These are phyloP conservation scores for Ashinkailepas kermadecensis DNA, from an alignment of 2,888 invertebrate genomes.

Conservation along the genomic window DNA sequence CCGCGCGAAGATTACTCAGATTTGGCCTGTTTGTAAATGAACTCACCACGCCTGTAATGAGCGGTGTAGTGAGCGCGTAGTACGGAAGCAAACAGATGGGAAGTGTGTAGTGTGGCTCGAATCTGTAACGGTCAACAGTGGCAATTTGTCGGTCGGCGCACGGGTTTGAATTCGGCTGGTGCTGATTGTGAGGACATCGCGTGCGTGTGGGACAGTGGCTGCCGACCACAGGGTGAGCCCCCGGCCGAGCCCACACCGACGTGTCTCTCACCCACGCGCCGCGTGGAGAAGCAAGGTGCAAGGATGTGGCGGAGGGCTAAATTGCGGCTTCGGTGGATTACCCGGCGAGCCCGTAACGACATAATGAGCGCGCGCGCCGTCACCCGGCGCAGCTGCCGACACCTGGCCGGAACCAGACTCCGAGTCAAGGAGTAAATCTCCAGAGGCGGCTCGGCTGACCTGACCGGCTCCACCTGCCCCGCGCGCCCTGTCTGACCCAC, in stretches of 20 bases:
- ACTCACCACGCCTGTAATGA: background rate
- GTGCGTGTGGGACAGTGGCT: background rate
- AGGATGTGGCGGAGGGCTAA: background rate
- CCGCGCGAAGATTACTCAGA: background rate
- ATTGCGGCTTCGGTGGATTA: constrained; percentile 1
- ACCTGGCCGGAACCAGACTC: constrained; percentile 6
- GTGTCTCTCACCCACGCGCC: no score
- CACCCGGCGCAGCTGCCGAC: background rate
- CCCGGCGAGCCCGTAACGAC: background rate
- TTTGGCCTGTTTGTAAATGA: background rate
- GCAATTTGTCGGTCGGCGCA: background rate
- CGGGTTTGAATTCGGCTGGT: background rate
- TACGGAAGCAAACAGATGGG: constrained; percentile 4
- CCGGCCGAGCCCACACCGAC: no score
- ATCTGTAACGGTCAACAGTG: background rate
- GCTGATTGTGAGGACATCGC: background rate
- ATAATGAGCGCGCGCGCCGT: constrained; percentile 1
- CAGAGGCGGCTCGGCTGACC: background rate
- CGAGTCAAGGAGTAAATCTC: background rate
- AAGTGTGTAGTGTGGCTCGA: background rate
- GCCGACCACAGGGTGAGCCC: background rate
- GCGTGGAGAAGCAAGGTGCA: background rate
- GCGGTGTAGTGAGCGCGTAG: background rate
- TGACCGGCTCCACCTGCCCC: constrained; percentile 7
- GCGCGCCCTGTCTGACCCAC: background rate